These are phyloP conservation scores for Eristalinus aeneus DNA, from an alignment of 2,888 invertebrate species.

Conservation along the genomic window DNA sequence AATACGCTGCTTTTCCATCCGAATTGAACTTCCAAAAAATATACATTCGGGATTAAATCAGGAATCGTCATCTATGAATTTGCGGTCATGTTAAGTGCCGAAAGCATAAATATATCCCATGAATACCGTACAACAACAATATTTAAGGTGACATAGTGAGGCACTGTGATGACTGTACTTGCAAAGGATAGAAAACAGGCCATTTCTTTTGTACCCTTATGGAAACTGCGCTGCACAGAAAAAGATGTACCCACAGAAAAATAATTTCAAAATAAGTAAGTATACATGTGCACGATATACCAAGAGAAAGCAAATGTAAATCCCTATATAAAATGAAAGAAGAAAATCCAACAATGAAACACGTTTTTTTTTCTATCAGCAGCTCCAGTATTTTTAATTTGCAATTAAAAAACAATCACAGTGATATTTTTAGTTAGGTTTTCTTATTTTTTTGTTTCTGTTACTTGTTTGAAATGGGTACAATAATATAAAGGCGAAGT, in stretches of 20 bases:
- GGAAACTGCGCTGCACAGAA: slow-evolving; percentile 20
- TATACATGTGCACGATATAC: not conserved
- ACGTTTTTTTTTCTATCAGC: slow-evolving; percentile 79
- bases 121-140: slow-evolving; percentile 27
- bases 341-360: slow-evolving; percentile 56
- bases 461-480: slow-evolving; percentile 72
- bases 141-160: slow-evolving; percentile 24
- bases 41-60: not conserved
- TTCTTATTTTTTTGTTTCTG: slow-evolving; percentile 74
- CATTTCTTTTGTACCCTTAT: slow-evolving; percentile 23
- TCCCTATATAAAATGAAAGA: slow-evolving; percentile 4
- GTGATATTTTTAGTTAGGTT: slow-evolving; percentile 78
- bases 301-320: not conserved
- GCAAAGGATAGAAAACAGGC: slow-evolving; percentile 38
- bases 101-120: slow-evolving; percentile 22
- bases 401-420: slow-evolving; percentile 81
- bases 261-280: not conserved
- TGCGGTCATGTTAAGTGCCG: not conserved
- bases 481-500: slow-evolving; percentile 71
- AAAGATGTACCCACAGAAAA: slow-evolving; percentile 2
- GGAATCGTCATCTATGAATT: not conserved
- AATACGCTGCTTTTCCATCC: not conserved
- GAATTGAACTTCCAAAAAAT: not conserved
- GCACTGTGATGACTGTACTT: slow-evolving; percentile 63
- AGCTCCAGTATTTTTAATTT: slow-evolving; percentile 81